A percentile compares a stretch with the other conserved stretches of the same genome.
Conservation (phyloP, 2,888 invertebrate genomes). For the Cordilura impudica region DNA sequence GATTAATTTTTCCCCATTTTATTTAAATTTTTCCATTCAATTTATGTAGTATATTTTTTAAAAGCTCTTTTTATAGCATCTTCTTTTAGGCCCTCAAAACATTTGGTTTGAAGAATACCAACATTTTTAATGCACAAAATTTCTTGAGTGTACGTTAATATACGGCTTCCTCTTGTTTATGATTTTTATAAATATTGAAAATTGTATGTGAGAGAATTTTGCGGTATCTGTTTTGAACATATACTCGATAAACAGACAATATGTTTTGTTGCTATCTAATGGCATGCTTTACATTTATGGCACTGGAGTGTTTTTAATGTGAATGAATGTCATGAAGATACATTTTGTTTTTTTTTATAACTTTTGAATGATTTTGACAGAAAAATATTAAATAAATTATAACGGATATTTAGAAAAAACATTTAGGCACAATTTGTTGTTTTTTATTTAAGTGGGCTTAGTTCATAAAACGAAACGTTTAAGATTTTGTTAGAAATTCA, state of each 20-base stretch:
- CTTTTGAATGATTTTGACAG: neutral
- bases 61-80: no score
- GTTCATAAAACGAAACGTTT: no score
- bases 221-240: neutral
- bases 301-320: neutral
- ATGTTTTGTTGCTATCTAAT: neutral
- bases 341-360: neutral
- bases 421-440: no score
- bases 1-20: no score
- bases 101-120: no score
- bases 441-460: no score
- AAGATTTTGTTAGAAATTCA: neutral
- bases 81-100: no score
- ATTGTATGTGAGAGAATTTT: neutral
- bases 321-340: neutral
- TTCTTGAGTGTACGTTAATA: neutral
- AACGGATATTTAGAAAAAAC: no score
- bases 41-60: no score
- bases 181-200: neutral
- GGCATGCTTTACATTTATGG: neutral
- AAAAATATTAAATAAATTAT: no score
- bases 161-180: neutral
- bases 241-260: neutral
- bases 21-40: no score
- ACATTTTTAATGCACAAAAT: no score